Evolutionary conservation across 2,797 vertebrate species (phyloP), one percentile per base, ranked within the genome.

Genomic region (Sebastes taczanowskii): DNA sequence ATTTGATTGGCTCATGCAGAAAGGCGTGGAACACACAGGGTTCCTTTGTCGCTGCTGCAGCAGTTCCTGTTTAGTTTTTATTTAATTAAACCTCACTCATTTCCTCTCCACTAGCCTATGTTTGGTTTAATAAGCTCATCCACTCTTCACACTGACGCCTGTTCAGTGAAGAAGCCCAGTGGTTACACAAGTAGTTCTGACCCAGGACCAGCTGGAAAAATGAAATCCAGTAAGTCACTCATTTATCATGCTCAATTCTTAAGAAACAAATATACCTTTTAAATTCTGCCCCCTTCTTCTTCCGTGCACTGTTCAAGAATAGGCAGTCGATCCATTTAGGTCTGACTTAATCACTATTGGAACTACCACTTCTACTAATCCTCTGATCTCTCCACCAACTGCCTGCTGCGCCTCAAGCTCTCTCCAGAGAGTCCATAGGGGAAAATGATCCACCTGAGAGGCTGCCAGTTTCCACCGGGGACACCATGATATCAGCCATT

Each of bases 381-480:
- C 89, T 86, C 90, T 91, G 89, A 95, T 89, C 90, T 88, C 80
- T 75, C 77, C 71, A 65, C 88, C 67, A 82, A 89, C 80, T 64
- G 71, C 77, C 82, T 77, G 74, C 82, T 79, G 56, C 55, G 6
- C 27, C 72, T 80, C 32, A 11, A 73, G 66, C 60, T 20, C 63
- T 76, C 74, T 65, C 65, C 18, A 68, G 32, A 67, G 60, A 67
- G 27, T 32, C 23, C 7, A 25, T 8, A 69, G 49, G 68, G 60
- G 68, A 27, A 71, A 65, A 67, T 6, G 8, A 73, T 76, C 69
- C 67, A 71, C 71, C 61, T 70, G 69, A 59, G 60, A 78, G 42
- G 30, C n/a, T 63, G 30, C 22, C 16, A 30, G 55, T 46, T 34
- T 62, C 72, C 70, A 63, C 68, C 22, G 29, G 13, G 22, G 56